Percentiles rank a stretch among this genome's conserved stretches.
These are phyloP conservation scores for Tragulus kanchil DNA, from an alignment of 2,113 vertebrate species.

Conservation along the genomic window DNA sequence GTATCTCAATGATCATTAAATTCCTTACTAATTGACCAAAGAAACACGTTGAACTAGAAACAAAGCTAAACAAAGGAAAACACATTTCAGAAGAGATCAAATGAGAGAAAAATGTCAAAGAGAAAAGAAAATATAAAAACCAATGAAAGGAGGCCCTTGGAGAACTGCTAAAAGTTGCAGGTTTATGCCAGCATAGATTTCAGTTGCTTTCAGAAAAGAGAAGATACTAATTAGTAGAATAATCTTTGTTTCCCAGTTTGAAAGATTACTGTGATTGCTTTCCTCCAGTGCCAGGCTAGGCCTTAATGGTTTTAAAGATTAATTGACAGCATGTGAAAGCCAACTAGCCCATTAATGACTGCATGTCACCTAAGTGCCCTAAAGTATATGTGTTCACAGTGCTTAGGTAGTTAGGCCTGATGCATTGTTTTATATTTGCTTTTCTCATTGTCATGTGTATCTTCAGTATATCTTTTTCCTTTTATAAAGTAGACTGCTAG, in stretches of 20 bases:
- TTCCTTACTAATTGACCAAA: background rate
- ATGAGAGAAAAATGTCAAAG: background rate
- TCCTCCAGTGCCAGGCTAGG: conserved; percentile 61
- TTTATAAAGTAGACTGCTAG: background rate
- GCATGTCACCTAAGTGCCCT: conserved; percentile 51
- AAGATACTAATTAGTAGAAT: conserved; percentile 77
- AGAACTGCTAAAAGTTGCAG: conserved; percentile 36
- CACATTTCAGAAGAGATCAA: conserved; percentile 62
- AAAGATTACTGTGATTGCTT: conserved; percentile 75
- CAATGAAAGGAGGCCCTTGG: background rate
- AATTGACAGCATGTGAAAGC: conserved; percentile 76
- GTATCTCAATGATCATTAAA: background rate
- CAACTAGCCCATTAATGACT: conserved; percentile 70
- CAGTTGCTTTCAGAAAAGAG: conserved; percentile 69
- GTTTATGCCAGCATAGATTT: conserved; percentile 51
- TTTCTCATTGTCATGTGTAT: background rate
- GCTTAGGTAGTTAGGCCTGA: background rate
- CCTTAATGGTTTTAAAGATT: conserved; percentile 75
- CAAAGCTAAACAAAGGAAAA: background rate
- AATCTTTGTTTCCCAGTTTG: conserved; percentile 77
- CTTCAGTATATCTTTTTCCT: background rate
- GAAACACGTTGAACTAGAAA: background rate
- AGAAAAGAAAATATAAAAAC: background rate
- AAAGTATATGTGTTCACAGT: background rate
- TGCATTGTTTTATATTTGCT: background rate